Conservation (phyloP, 1,140 invertebrate species). For the Aplysia californica region DNA sequence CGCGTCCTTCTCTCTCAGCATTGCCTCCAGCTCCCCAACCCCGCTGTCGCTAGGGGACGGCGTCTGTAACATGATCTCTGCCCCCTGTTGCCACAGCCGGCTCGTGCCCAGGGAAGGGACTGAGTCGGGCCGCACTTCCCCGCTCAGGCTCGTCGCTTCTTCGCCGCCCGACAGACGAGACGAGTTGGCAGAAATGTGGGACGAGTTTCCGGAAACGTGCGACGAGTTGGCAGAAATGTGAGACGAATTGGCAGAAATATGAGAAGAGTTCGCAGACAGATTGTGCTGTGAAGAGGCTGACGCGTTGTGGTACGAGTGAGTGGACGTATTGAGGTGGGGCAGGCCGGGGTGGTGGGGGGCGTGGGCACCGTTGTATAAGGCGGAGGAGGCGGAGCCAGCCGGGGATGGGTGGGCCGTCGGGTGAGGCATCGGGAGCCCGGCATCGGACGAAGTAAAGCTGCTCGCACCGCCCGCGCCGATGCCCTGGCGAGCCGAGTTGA, state of each 20-base stretch:
- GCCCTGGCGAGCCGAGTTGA: conserved; percentile 10
- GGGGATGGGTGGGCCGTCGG: neutral
- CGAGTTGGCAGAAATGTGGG: conserved; percentile 50
- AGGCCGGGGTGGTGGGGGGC: neutral
- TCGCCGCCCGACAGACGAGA: conserved; percentile 47
- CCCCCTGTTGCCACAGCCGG: conserved; percentile 41
- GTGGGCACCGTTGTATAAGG: neutral
- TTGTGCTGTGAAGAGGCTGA: conserved; percentile 32
- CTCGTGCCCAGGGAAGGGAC: conserved; percentile 42
- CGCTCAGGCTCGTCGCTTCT: too few relatives aligned
- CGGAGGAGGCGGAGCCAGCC: neutral
- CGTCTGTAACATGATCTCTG: conserved; percentile 70
- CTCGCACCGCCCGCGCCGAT: too few relatives aligned
- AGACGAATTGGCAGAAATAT: too few relatives aligned
- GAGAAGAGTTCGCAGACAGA: too few relatives aligned
- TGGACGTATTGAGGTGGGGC: neutral
- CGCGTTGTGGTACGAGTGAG: conserved; percentile 17
- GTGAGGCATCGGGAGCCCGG: too few relatives aligned
- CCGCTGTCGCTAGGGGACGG: conserved; percentile 86
- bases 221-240: too few relatives aligned
- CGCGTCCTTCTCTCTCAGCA: conserved; percentile 78
- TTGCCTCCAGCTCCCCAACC: conserved; percentile 82
- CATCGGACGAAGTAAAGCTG: too few relatives aligned
- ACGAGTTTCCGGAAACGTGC: too few relatives aligned
- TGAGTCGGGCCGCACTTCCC: conserved; percentile 47